Evolutionary conservation across 2,888 invertebrate species (phyloP), one percentile per base, ranked within the genome.

Genomic region (Criorhina ranunculi): DNA sequence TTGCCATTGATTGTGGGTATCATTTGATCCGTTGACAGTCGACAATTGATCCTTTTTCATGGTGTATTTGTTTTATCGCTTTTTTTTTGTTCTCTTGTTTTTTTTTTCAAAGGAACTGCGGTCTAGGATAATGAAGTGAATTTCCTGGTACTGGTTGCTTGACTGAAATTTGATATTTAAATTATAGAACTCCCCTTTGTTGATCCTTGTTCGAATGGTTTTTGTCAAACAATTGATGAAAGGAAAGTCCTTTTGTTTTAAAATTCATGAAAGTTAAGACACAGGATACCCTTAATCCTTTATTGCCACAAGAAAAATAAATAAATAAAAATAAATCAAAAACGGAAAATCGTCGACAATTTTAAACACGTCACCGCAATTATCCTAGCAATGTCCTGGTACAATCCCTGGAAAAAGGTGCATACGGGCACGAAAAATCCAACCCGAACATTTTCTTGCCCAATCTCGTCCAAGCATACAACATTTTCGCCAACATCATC

Each of bases 111-210:
- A 12, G 29, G 57, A n/a, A 3, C 5, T 59, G 70, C 49, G 70
- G 70, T 72, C 70, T 72, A 73, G 73, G 60, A 62, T 73, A 62
- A 60, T 62, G 42, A 62, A 73, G 62, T 37, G 31, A 62, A 33
- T 62, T 73, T 42, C 31, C 60, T 62, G 62, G 62, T 62, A 53
- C 9, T 12, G n/a, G n/a, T 2, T 44, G 12, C 33, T 40, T 49
- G 11, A 60, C 8, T 15, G 72, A 59, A 72, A 72, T 49, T 40
- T 5, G 60, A 72, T 72, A 72, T 69, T 44, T 4, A 7, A 57
- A 6, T n/a, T 1, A 24, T 0, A 62, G 24, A 24, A 24, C 19
- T n/a, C 11, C 12, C 11, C n/a, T n/a, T n/a, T n/a, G n/a, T 57
- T 35, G 12, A 46, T 44, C 17, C 40, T 15, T 33, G 3, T 57